Evolutionary conservation across 1,140 invertebrate genomes (phyloP).

Genomic region (Philotrypesis tridentata): DNA sequence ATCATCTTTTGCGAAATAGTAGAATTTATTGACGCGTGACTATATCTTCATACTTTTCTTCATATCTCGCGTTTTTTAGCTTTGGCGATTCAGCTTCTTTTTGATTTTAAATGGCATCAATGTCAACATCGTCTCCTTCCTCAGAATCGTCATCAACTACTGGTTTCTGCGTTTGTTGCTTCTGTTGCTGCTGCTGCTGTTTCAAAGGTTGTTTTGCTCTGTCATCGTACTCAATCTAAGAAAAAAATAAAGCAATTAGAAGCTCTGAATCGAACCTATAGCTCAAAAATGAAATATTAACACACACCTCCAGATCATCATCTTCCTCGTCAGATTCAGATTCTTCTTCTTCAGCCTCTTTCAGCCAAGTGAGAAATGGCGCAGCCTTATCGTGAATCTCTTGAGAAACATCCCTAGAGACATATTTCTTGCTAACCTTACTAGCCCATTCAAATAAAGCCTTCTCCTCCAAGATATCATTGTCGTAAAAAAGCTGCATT

Average conservation of each 20-base stretch:
- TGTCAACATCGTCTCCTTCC: conserved; percentile 88
- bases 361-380: conserved; percentile 97
- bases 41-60: conserved; percentile 16
- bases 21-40: conserved; percentile 34
- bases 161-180: conserved; percentile 69
- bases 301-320: conserved; percentile 77
- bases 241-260: conserved; percentile 50
- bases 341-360: conserved; percentile 94
- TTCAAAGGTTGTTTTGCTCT: conserved; percentile 84
- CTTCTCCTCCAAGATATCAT: conserved; percentile 95
- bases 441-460: conserved; percentile 94
- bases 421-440: conserved; percentile 96
- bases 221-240: conserved; percentile 90
- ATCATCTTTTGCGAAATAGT: conserved; percentile 33
- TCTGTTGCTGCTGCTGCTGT: conserved; percentile 76
- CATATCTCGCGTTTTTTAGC: conserved; percentile 48
- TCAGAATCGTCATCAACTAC: conserved; percentile 77
- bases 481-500: conserved; percentile 91
- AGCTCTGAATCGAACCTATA: no score
- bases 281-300: neutral
- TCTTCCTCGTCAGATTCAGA: conserved; percentile 82
- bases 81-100: conserved; percentile 53
- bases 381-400: conserved; percentile 94
- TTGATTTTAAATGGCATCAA: conserved; percentile 89
- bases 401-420: conserved; percentile 90